Conservation (phyloP, 2,113 vertebrate genomes). For the Bucco capensis region DNA sequence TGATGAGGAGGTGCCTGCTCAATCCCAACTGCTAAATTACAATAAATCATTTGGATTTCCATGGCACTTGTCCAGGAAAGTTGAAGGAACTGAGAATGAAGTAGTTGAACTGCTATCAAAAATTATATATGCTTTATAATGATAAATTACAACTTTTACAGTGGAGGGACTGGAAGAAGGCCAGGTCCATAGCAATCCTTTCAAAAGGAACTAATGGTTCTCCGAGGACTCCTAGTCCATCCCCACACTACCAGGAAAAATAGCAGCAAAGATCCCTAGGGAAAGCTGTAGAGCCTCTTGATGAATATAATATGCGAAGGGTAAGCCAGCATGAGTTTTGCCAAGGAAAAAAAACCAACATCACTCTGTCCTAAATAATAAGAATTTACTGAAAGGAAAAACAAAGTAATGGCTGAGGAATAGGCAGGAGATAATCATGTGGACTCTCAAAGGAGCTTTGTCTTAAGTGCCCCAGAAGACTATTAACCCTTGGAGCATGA, state of each 20-base stretch:
- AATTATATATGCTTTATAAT: conserved; percentile 10
- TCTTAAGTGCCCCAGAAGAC: conserved; percentile 20
- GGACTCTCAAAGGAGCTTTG: background rate
- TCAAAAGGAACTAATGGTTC: conserved; percentile 28
- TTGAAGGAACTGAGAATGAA: conserved; percentile 6
- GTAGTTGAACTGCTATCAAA: conserved; percentile 17
- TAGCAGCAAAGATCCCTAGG: background rate
- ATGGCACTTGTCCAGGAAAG: conserved; percentile 10
- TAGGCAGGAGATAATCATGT: background rate
- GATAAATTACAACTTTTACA: conserved; percentile 8
- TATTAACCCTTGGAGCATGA: conserved; percentile 26
- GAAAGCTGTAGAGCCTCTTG: conserved; percentile 2
- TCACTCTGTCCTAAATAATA: background rate
- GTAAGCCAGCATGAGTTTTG: background rate
- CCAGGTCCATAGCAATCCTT: conserved; percentile 41
- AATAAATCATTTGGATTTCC: conserved; percentile 8
- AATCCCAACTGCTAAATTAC: background rate
- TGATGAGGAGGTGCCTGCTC: background rate
- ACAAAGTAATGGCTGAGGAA: background rate
- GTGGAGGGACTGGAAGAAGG: conserved; percentile 15
- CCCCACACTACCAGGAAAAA: conserved; percentile 38
- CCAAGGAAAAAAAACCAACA: background rate
- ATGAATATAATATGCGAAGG: background rate
- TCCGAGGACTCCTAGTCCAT: conserved; percentile 27
- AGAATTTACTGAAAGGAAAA: conserved; percentile 35